Base-by-base conservation (phyloP, 2,797 vertebrate species). In the Rhinatrema bivittatum region DNA sequence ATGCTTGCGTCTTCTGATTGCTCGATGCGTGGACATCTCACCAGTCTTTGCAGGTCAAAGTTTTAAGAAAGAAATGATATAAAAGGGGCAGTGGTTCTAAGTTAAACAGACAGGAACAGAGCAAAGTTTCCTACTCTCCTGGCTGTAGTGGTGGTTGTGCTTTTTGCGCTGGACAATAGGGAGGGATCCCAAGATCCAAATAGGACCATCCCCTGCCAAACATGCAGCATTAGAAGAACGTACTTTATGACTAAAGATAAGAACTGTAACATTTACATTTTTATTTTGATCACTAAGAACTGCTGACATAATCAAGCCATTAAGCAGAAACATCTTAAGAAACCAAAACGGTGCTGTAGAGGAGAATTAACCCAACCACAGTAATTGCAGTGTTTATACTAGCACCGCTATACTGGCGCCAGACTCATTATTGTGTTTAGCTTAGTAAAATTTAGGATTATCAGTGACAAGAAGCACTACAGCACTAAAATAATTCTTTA, bases 51-150 rank as follows among this genome's bases (percentile, higher is more conserved):
- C n/a, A n/a, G n/a, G n/a, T n/a, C n/a, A 26, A 9, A 14, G 12
- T 26, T 15, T 25, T 9, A 42, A 26, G 46, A 59, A 41, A 36
- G 25, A 1, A 20, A 2, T n/a, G 24, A 24, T 24, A 20, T 48
- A 37, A 10, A 31, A 18, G 4, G 29, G 20, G 37, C 16, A 16
- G 16, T 16, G 16, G 16, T 16, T 44, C 4, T 3, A 12, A 4
- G 39, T 48, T 50, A n/a, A n/a, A n/a, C n/a, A n/a, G n/a, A n/a
- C n/a, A n/a, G 7, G 39, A 52, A 47, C 46, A 4, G 25, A 12
- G 10, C 5, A 14, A 26, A 34, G 7, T 10, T 6, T 7, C 31
- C 18, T 31, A 11, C 51, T 51, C 39, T 35, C 8, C 41, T 18
- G 25, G 24, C 48, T 8, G 9, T 14, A 15, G 7, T 26, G n/a